A percentile compares a stretch with the other conserved stretches of the same genome.
These are phyloP conservation scores for Corella eumyota DNA, from an alignment of 23 tunicate genomes.

Conservation along the genomic window DNA sequence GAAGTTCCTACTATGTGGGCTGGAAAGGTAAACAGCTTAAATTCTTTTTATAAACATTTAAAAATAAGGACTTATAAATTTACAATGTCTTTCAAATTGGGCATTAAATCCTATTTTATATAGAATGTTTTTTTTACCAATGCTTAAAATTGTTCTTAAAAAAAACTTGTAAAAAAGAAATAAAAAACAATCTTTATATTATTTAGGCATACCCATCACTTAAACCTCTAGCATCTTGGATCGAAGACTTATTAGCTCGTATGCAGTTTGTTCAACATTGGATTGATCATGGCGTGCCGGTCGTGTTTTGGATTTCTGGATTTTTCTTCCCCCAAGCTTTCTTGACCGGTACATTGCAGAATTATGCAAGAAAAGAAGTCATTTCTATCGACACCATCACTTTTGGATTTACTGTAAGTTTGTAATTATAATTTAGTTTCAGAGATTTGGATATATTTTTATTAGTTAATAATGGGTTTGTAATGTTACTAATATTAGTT, in stretches of 20 bases:
- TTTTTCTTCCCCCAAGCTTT: slow-evolving; percentile 99
- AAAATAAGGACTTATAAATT: too few relatives aligned
- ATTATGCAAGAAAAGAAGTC: slow-evolving; percentile 81
- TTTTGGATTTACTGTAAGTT: slow-evolving; percentile 79
- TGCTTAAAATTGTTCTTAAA: too few relatives aligned
- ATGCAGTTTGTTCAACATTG: slow-evolving; percentile 91
- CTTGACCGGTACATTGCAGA: slow-evolving; percentile 98
- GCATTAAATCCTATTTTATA: too few relatives aligned
- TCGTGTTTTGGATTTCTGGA: slow-evolving; percentile 99
- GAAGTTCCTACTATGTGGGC: slow-evolving; percentile 90
- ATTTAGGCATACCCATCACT: slow-evolving; percentile 98
- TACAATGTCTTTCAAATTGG: too few relatives aligned
- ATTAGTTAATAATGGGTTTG: too few relatives aligned
- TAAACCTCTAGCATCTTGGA: slow-evolving; percentile 98
- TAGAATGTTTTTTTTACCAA: too few relatives aligned
- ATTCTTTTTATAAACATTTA: too few relatives aligned
- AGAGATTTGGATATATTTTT: too few relatives aligned
- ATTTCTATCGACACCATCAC: slow-evolving; percentile 95
- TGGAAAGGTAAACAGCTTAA: slow-evolving; percentile 61
- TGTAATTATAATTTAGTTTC: too few relatives aligned
- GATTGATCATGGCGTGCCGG: slow-evolving; percentile 91
- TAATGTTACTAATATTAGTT: too few relatives aligned
- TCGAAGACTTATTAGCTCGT: slow-evolving; percentile 71
- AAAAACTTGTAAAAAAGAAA: too few relatives aligned
- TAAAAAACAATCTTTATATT: too few relatives aligned